Evolutionary conservation across 2,797 vertebrate species (phyloP), one percentile per base, ranked within the genome.

Genomic region (Lateolabrax maculatus): DNA sequence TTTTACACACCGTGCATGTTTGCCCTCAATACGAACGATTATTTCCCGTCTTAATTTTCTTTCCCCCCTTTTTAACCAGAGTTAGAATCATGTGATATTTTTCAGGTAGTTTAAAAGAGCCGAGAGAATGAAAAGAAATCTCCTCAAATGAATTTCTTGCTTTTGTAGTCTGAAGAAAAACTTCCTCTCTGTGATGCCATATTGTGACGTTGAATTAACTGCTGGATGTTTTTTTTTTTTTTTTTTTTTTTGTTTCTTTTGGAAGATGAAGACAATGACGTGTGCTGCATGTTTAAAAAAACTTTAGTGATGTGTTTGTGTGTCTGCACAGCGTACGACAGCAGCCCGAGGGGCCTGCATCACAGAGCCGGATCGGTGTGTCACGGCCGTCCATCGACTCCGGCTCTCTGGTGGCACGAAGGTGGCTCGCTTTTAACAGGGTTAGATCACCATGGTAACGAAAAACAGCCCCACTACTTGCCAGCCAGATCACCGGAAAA

Each of bases 151-250:
- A 4, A 19, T 19, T 64, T 49, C 5, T 15, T 66, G 39, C 43
- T 55, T 61, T 65, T 37, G 12, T 34, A 19, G 46, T 70, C 68
- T 12, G 72, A 44, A 19, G 44, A 29, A 11, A n/a, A 0, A 9
- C 5, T 25, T 55, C 23, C 21, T 56, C 4, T 62, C 51, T 15
- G 51, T 55, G 60, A 57, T 44, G 67, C 55, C 39, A 39, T 43
- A 37, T n/a, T 23, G 43, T 73, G 55, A 71, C n/a, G 70, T 61
- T 23, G 9, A 77, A 36, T 52, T 43, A 79, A 70, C 79, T 56
- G 80, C 81, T 83, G 81, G 76, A 81, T 68, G 64, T 69, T 71
- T 61, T 4, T 60, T 49, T 53, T 66, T 41, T 25, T 37, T 55
- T 27, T 31, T 36, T n/a, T n/a, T n/a, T n/a, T n/a, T n/a, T n/a